Percentiles rank a stretch among this genome's conserved stretches.
Conservation (phyloP, 2,797 vertebrate species). For the Pachyuromys duprasi region DNA sequence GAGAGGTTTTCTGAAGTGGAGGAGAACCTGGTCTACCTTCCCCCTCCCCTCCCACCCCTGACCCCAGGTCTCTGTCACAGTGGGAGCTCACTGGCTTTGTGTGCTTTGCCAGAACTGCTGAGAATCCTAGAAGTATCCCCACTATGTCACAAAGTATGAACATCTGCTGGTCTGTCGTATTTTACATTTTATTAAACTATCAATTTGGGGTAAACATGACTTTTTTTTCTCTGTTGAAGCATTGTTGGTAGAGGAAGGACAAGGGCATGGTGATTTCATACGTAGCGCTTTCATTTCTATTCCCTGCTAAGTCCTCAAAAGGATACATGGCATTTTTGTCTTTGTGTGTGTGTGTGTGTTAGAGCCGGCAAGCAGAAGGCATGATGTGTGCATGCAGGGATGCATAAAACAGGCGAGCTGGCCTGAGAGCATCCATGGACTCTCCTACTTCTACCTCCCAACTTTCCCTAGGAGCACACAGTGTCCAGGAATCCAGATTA, state of each 20-base stretch:
- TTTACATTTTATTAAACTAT: slow-evolving; percentile 8
- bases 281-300: neutral
- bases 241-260: neutral
- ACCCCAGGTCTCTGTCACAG: neutral
- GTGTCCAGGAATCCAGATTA: neutral
- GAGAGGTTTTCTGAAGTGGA: neutral
- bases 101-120: neutral
- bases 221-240: neutral
- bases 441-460: neutral
- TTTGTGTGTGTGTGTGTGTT: neutral
- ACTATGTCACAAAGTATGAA: neutral
- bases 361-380: neutral
- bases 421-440: no score
- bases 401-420: neutral
- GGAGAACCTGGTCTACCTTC: neutral
- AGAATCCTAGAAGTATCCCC: slow-evolving; percentile 10
- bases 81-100: neutral
- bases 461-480: neutral
- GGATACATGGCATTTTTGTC: neutral
- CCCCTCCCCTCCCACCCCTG: fast-evolving
- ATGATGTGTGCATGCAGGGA: neutral
- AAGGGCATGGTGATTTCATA: neutral
- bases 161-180: neutral
- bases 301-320: neutral
- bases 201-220: neutral